phyloP scores from a whole-genome alignment of 1,140 invertebrate species.

The Heliconius nattereri region DNA sequence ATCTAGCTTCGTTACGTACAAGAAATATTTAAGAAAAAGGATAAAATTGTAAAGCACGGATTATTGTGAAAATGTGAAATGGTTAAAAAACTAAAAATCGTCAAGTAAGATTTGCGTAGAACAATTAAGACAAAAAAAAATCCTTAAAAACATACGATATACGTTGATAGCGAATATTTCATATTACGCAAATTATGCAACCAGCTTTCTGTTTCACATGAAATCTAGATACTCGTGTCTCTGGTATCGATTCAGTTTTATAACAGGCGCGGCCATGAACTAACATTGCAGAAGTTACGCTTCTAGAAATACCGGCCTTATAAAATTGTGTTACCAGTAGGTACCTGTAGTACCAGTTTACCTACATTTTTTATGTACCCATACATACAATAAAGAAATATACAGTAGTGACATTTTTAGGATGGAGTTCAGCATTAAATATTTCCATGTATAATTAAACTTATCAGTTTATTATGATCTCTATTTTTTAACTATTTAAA shows the following conservation, averaged over 20 bases:
- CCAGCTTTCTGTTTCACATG: conserved; percentile 2
- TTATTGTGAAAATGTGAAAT: too few relatives aligned
- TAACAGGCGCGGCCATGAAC: conserved; percentile 19
- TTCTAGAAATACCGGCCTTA: conserved; percentile 26
- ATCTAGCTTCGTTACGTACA: too few relatives aligned
- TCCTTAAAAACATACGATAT: not conserved
- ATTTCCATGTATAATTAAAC: too few relatives aligned
- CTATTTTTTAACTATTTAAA: too few relatives aligned
- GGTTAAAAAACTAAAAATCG: too few relatives aligned
- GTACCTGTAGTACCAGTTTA: not conserved
- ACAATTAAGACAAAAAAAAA: too few relatives aligned
- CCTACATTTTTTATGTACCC: not conserved
- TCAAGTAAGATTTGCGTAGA: too few relatives aligned
- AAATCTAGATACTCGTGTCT: not conserved
- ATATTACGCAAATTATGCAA: conserved; percentile 3
- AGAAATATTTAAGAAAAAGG: not conserved
- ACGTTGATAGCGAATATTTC: not conserved
- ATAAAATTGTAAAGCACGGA: not conserved
- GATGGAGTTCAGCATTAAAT: too few relatives aligned
- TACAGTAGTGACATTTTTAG: too few relatives aligned
- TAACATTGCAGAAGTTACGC: conserved; percentile 19
- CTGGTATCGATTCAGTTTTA: conserved; percentile 19
- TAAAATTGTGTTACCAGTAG: conserved; percentile 9
- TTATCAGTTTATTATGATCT: too few relatives aligned
- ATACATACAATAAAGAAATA: too few relatives aligned